Percentiles rank a stretch among this genome's conserved stretches.
Conservation (phyloP, 2,113 vertebrate genomes). For the Microcebus lehilahytsara region DNA sequence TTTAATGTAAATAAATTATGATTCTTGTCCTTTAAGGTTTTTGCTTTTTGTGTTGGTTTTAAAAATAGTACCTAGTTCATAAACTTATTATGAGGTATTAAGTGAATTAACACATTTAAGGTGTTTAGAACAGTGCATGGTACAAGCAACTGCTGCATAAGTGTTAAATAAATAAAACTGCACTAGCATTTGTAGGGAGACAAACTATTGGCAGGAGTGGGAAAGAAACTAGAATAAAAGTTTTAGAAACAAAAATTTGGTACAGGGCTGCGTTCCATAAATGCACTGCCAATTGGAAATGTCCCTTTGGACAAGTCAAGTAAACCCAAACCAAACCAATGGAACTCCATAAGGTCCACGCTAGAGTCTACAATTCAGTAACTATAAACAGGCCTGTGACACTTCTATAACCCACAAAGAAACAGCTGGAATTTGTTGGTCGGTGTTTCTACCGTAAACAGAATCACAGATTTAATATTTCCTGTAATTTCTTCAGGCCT, state of each 20-base stretch:
- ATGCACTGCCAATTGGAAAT: slow-evolving; percentile 39
- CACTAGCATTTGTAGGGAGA: background rate
- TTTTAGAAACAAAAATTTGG: slow-evolving; percentile 42
- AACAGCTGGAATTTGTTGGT: slow-evolving; percentile 77
- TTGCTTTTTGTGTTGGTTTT: slow-evolving; percentile 27
- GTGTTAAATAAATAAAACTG: slow-evolving; percentile 36
- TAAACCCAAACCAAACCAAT: slow-evolving; percentile 55
- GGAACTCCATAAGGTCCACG: slow-evolving; percentile 31
- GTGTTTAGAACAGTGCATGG: background rate
- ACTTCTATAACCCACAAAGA: slow-evolving; percentile 68
- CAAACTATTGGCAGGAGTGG: background rate
- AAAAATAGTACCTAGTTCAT: background rate
- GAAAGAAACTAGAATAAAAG: background rate
- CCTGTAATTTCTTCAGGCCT: slow-evolving; percentile 72
- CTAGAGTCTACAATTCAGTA: slow-evolving; percentile 50
- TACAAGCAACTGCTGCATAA: background rate
- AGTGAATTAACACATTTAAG: background rate
- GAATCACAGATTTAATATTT: slow-evolving; percentile 75
- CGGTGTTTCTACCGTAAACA: slow-evolving; percentile 68
- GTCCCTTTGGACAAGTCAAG: slow-evolving; percentile 41
- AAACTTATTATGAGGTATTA: background rate
- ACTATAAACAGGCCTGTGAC: slow-evolving; percentile 72
- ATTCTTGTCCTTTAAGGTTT: slow-evolving; percentile 12
- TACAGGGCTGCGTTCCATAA: slow-evolving; percentile 3
- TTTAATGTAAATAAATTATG: background rate